phyloP scores from a whole-genome alignment of 2,113 vertebrate genomes.

The Gracilinanus agilis region DNA sequence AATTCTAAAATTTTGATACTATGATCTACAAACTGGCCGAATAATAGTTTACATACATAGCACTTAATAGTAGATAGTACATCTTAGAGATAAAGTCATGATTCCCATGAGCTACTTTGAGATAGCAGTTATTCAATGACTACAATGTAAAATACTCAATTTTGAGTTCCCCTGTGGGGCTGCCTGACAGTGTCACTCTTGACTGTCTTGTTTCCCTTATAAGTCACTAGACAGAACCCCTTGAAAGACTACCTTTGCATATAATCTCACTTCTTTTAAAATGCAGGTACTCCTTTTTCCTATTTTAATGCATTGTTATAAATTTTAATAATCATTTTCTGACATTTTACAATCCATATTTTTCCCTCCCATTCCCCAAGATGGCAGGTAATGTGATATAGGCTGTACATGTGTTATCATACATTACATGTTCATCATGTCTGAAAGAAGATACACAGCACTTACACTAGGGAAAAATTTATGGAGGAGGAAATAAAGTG shows the following conservation, averaged over 20 bases:
- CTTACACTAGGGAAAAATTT: no score
- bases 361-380: no score
- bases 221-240: background rate
- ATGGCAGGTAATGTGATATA: no score
- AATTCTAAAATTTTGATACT: background rate
- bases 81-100: background rate
- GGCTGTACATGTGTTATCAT: no score
- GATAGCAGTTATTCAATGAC: background rate
- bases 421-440: no score
- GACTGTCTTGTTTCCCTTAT: background rate
- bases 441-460: no score
- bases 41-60: background rate
- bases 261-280: background rate
- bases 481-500: no score
- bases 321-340: no score
- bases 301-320: background rate
- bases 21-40: background rate
- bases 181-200: background rate
- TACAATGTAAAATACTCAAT: background rate
- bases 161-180: accelerated
- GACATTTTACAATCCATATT: no score
- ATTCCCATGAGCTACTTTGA: background rate
- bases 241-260: background rate
- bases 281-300: background rate
- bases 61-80: constrained; percentile 7